These are phyloP conservation scores for Percopsis transmontana DNA, from an alignment of 2,113 vertebrate genomes.

Conservation along the genomic window DNA sequence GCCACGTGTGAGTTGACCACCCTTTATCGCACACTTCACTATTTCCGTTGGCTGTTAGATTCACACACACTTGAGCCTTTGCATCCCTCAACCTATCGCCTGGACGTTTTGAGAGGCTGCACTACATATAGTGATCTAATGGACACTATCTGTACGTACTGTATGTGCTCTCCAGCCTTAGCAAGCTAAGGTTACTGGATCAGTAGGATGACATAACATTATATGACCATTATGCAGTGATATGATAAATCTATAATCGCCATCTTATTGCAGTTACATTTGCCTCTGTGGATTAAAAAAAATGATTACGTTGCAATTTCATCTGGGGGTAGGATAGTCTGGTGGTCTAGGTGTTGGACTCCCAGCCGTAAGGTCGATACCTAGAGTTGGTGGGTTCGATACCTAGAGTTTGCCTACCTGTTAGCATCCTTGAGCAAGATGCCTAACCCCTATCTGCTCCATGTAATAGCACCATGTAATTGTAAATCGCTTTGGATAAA, in stretches of 20 bases:
- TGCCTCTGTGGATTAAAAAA: conserved; percentile 9
- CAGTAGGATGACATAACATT: conserved; percentile 15
- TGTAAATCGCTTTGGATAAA: too few species aligned
- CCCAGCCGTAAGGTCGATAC: too few species aligned
- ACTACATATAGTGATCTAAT: conserved; percentile 18
- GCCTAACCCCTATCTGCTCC: too few species aligned
- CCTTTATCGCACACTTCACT: conserved; percentile 29
- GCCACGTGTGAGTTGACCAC: conserved; percentile 31
- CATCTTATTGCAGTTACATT: conserved; percentile 14
- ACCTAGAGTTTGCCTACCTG: too few species aligned
- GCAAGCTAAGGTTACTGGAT: conserved; percentile 5
- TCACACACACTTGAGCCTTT: conserved; percentile 18
- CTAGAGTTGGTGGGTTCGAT: too few species aligned
- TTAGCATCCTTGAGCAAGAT: too few species aligned
- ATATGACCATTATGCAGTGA: conserved; percentile 6
- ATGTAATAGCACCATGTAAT: too few species aligned
- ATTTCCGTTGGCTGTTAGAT: conserved; percentile 20
- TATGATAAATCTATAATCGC: conserved; percentile 33
- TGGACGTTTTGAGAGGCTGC: conserved; percentile 34
- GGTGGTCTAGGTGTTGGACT: too few species aligned
- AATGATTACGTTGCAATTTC: neutral
- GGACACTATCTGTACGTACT: conserved; percentile 18
- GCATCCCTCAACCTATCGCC: conserved; percentile 29
- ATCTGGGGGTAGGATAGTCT: too few species aligned
- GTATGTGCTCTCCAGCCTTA: neutral